Percentiles rank a stretch among this genome's conserved stretches.
Conservation (phyloP, 2,113 vertebrate genomes). For the Nycticorax nycticorax region DNA sequence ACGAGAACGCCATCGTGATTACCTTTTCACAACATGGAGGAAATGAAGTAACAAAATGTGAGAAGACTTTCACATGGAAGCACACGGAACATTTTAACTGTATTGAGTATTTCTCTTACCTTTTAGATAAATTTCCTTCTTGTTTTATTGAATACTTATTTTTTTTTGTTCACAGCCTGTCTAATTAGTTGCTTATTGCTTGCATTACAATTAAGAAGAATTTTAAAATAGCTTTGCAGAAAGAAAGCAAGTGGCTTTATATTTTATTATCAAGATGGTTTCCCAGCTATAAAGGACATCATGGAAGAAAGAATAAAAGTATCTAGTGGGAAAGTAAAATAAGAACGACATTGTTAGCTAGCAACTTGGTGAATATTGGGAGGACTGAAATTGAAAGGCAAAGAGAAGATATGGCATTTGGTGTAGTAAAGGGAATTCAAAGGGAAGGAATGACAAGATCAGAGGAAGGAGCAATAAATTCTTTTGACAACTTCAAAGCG, state of each 20-base stretch:
- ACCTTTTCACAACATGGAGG: not conserved
- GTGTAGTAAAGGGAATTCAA: conserved; percentile 4
- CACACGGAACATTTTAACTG: rapidly evolving
- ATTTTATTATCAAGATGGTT: not conserved
- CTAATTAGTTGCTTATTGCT: not conserved
- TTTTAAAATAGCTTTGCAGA: not conserved
- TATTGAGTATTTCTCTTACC: not conserved
- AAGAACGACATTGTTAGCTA: not conserved
- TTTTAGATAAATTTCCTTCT: not conserved
- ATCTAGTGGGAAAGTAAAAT: not conserved
- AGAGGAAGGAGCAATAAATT: conserved; percentile 16
- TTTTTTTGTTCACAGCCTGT: not conserved
- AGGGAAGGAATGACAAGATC: conserved; percentile 4
- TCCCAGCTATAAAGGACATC: not conserved
- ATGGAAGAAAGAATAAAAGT: not conserved
- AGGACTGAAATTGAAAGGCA: not conserved
- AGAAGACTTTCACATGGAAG: not conserved
- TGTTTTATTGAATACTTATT: not conserved
- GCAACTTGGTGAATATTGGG: not conserved
- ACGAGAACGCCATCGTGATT: not conserved
- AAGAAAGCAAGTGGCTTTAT: not conserved
- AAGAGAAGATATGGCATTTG: not conserved
- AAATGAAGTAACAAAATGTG: not conserved
- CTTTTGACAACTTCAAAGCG: conserved; percentile 34
- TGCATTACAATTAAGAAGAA: not conserved